These are phyloP conservation scores for Artibeus lituratus DNA, from an alignment of 2,797 vertebrate species.

Conservation along the genomic window DNA sequence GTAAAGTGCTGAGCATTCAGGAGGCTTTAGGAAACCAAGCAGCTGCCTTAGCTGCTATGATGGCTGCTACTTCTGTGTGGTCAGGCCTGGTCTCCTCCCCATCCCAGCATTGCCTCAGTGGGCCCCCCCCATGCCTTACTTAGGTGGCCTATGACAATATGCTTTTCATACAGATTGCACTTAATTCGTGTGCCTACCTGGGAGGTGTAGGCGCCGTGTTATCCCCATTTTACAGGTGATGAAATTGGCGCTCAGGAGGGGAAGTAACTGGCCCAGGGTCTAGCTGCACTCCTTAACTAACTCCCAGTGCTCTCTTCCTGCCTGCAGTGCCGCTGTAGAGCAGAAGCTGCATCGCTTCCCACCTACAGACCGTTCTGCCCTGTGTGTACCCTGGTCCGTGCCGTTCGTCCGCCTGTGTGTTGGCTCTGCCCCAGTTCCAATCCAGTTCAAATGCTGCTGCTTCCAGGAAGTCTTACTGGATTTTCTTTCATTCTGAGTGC, in stretches of 20 bases:
- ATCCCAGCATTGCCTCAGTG: background rate
- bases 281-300: background rate
- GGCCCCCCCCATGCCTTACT: too few species aligned
- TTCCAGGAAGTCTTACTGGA: background rate
- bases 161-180: background rate
- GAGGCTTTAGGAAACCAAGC: background rate
- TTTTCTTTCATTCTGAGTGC: background rate
- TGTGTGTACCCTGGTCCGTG: accelerated
- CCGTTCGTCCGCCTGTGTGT: background rate
- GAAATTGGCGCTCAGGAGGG: background rate
- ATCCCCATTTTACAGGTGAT: background rate
- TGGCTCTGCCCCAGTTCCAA: background rate
- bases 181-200: background rate
- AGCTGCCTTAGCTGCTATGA: background rate
- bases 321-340: accelerated
- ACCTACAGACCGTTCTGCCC: accelerated
- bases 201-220: background rate
- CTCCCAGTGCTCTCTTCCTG: background rate
- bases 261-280: too few species aligned
- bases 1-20: accelerated
- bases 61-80: background rate
- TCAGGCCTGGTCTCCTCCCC: accelerated
- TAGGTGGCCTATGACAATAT: accelerated
- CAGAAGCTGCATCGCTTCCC: background rate
- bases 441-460: background rate